Base-by-base conservation (phyloP, 2,888 invertebrate species). In the Stegana nigrithorax region DNA sequence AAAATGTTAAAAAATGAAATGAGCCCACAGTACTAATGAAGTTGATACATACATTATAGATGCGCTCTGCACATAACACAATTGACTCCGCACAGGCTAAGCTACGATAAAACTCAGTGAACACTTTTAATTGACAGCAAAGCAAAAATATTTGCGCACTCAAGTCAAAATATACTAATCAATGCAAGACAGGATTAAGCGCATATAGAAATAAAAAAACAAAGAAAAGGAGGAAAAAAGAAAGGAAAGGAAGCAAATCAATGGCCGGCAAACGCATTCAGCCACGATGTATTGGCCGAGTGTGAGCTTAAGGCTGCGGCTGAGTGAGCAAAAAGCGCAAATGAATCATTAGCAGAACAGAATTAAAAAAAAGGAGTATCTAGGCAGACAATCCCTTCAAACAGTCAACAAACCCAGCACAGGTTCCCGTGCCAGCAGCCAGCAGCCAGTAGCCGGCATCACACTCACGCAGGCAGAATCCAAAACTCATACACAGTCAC, bases 101-200 rank as follows among this genome's bases (percentile, higher is more conserved):
- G n/a, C n/a, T n/a, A n/a, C n/a, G n/a, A n/a, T n/a, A n/a, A n/a
- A n/a, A n/a, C n/a, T 10, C 39, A 10, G n/a, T 39, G 39, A 39
- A 39, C n/a, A 14, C 17, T 39, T 39, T 39, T 75, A 75, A 75
- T 75, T 75, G 75, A 75, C 75, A 75, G 66, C 78, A 76, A 75
- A 75, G 75, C 76, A 76, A 75, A 74, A 75, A 75, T 78, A 76
- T 75, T 75, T 78, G 70, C 78, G 73, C 74, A 74, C 74, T 75
- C 74, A 69, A 75, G 78, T 75, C 78, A 74, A 78, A 75, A 75
- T 78, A 75, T 78, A 75, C 75, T 75, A 75, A 75, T 75, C 75
- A 75, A 78, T 75, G 78, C 76, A 74, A 36, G 62, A 23, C 45
- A 45, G 1, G 12, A 17, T 7, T 17, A 5, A 12, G 51, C 12